Evolutionary conservation across 2,888 invertebrate species (phyloP).

Genomic region (Metopia argyrocephala): DNA sequence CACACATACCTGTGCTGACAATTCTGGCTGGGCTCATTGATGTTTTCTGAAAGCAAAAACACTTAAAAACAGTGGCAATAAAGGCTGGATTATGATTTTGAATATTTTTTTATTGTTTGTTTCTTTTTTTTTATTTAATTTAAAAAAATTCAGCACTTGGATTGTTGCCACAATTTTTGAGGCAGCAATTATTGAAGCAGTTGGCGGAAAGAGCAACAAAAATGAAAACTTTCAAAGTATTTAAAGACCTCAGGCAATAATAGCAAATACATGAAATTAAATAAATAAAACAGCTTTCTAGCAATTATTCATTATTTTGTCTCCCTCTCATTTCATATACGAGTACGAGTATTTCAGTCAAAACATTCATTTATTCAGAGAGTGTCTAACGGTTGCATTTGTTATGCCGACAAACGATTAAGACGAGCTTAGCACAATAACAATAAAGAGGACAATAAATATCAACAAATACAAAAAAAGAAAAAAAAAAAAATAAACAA

Average conservation of each 20-base stretch:
- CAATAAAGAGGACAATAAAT: background rate
- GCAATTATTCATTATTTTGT: background rate
- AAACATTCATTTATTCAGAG: slow-evolving; percentile 8
- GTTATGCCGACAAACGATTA: slow-evolving; percentile 57
- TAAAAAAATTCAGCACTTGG: slow-evolving; percentile 28
- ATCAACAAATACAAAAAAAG: slow-evolving; percentile 2
- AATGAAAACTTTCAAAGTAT: slow-evolving; percentile 1
- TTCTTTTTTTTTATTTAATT: slow-evolving; percentile 18
- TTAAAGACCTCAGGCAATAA: slow-evolving; percentile 27
- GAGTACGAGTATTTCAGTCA: background rate
- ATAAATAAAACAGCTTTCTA: background rate
- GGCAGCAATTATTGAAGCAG: background rate
- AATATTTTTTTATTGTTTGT: background rate
- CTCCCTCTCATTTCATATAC: background rate
- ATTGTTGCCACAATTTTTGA: no score
- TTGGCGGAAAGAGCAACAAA: background rate
- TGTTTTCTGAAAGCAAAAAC: background rate
- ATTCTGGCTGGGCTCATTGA: slow-evolving; percentile 43
- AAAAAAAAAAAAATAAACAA: background rate
- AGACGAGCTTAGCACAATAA: slow-evolving; percentile 48
- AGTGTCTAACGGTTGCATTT: slow-evolving; percentile 30
- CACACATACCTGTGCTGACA: slow-evolving; percentile 14
- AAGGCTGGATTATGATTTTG: background rate
- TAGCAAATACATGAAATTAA: background rate
- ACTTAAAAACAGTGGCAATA: background rate